Percentiles rank a stretch among this genome's conserved stretches.
Evolutionary conservation across 2,113 vertebrate genomes (phyloP).

Genomic region (Ardeotis arabs): DNA sequence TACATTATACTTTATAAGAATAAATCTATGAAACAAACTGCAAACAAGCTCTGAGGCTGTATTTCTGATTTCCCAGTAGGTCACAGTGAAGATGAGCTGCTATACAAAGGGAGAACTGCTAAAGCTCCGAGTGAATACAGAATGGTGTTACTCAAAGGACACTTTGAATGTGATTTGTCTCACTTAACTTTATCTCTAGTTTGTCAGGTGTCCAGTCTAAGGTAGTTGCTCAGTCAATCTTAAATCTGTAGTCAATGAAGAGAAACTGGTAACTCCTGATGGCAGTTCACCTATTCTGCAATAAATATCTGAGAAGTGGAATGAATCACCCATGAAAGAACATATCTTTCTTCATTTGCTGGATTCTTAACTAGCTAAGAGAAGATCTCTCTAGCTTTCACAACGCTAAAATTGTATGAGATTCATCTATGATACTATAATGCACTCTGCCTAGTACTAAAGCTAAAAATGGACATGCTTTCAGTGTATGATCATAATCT

Average conservation of each 20-base stretch:
- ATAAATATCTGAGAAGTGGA: background rate
- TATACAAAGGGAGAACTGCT: background rate
- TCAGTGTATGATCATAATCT: background rate
- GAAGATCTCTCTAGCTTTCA: background rate
- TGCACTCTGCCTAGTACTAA: background rate
- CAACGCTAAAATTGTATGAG: background rate
- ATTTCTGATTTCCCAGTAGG: background rate
- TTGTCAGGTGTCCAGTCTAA: background rate
- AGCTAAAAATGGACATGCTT: background rate
- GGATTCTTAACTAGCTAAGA: background rate
- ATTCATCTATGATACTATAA: background rate
- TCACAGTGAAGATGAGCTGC: background rate
- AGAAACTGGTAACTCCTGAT: background rate
- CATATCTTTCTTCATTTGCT: background rate
- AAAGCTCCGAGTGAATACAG: background rate
- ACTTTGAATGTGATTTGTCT: background rate
- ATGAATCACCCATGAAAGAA: background rate
- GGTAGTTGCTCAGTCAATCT: background rate
- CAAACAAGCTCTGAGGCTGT: background rate
- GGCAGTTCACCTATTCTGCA: background rate
- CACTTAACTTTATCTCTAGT: background rate
- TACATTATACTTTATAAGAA: background rate
- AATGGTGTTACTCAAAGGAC: background rate
- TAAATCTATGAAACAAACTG: background rate
- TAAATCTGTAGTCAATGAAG: background rate